Percentiles rank a stretch among this genome's conserved stretches.
Conservation (phyloP, 1,140 invertebrate species). For the Semibalanus balanoides region DNA sequence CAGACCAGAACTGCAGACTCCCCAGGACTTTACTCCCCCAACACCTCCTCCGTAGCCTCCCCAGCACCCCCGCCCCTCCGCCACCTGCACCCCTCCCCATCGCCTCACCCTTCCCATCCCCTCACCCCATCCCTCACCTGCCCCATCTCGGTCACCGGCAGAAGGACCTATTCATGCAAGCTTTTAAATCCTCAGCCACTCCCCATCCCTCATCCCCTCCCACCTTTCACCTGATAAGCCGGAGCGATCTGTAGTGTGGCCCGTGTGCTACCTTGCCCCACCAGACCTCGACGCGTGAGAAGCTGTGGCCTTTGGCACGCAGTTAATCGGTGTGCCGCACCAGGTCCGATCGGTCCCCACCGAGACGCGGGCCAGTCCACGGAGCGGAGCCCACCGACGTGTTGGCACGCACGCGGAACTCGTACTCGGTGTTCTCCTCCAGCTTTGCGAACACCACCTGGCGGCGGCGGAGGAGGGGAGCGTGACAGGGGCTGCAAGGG, state of each 20-base stretch:
- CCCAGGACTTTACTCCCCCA: too few species aligned
- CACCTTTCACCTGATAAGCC: conserved; percentile 50
- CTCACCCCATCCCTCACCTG: too few species aligned
- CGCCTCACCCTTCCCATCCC: too few species aligned
- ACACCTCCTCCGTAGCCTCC: too few species aligned
- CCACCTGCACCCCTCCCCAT: too few species aligned
- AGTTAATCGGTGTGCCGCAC: conserved; percentile 77
- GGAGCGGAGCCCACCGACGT: conserved; percentile 79
- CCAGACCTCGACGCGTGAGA: conserved; percentile 81
- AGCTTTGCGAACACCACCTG: conserved; percentile 72
- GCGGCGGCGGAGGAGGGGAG: background rate
- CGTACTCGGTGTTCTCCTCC: conserved; percentile 91
- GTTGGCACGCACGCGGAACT: conserved; percentile 80
- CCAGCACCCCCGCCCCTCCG: too few species aligned
- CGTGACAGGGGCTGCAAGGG: too few species aligned
- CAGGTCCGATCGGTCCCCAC: conserved; percentile 77
- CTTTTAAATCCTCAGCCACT: too few species aligned
- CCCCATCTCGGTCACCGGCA: too few species aligned
- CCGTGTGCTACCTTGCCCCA: conserved; percentile 86
- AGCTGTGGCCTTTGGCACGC: conserved; percentile 77
- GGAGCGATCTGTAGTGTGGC: conserved; percentile 60
- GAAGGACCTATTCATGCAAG: too few species aligned
- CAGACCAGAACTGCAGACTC: too few species aligned
- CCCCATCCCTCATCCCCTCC: too few species aligned
- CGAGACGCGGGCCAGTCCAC: conserved; percentile 66